Evolutionary conservation across 2,888 invertebrate species (phyloP).

Genomic region (Lycaena phlaeas): DNA sequence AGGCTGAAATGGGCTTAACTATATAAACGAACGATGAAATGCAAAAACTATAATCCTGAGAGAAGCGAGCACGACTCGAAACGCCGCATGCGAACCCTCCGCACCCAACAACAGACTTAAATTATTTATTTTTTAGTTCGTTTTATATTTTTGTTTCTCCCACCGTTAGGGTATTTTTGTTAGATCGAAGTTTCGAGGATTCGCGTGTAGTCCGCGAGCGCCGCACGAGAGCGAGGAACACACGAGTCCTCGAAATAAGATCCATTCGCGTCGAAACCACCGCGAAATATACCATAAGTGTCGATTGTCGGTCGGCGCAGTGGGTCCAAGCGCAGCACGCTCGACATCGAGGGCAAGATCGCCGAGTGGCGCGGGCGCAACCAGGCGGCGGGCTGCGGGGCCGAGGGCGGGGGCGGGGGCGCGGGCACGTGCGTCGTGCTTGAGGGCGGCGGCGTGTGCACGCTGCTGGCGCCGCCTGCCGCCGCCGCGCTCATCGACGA

Average conservation of each 20-base stretch:
- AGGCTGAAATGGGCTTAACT: not conserved
- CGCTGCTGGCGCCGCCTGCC: slow-evolving; percentile 41
- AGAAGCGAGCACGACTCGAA: slow-evolving; percentile 12
- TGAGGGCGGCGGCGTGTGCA: slow-evolving; percentile 31
- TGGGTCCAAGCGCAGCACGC: slow-evolving; percentile 64
- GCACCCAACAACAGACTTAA: slow-evolving; percentile 20
- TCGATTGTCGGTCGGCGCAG: slow-evolving; percentile 37
- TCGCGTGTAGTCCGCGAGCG: not conserved
- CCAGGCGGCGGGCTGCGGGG: slow-evolving; percentile 25
- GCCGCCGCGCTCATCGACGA: slow-evolving; percentile 50
- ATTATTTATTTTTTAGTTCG: slow-evolving; percentile 15
- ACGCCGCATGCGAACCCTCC: slow-evolving; percentile 16
- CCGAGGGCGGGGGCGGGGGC: slow-evolving; percentile 12
- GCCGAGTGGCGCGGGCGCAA: slow-evolving; percentile 56
- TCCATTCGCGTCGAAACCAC: slow-evolving; percentile 4
- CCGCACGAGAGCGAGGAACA: no score
- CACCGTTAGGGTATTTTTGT: slow-evolving; percentile 11
- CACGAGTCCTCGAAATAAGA: not conserved
- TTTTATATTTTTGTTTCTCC: slow-evolving; percentile 17
- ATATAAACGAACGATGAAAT: not conserved
- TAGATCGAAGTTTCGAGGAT: slow-evolving; percentile 2
- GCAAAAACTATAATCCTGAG: not conserved
- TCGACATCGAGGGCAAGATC: slow-evolving; percentile 69
- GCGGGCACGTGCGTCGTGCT: slow-evolving; percentile 18
- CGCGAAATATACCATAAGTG: no score